These are phyloP conservation scores for Cabera pusaria DNA, from an alignment of 2,888 invertebrate species.

Conservation along the genomic window DNA sequence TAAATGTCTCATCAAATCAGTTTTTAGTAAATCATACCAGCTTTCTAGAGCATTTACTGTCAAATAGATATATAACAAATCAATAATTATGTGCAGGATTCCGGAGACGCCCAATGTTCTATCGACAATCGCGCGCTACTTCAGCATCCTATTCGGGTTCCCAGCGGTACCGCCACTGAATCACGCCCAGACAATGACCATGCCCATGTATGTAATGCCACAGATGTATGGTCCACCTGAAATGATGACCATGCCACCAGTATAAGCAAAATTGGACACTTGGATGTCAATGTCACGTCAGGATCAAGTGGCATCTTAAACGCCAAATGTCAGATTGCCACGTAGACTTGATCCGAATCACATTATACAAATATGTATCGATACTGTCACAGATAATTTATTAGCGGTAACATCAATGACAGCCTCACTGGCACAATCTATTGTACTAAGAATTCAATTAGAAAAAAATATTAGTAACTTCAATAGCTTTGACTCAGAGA, in stretches of 20 bases:
- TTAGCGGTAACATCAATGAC: too few species aligned
- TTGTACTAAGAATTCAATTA: too few species aligned
- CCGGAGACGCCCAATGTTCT: conserved; percentile 81
- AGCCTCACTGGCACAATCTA: too few species aligned
- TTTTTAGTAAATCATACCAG: too few species aligned
- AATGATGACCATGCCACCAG: conserved; percentile 52
- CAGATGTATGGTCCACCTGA: conserved; percentile 49
- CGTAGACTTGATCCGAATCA: conserved; percentile 63
- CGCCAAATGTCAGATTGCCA: conserved; percentile 80
- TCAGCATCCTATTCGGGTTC: conserved; percentile 76
- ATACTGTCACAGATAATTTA: too few species aligned
- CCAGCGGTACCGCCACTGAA: conserved; percentile 67
- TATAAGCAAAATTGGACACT: conserved; percentile 72
- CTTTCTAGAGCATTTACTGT: too few species aligned
- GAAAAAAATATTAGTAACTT: too few species aligned
- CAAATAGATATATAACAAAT: conserved; percentile 22
- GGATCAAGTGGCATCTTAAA: conserved; percentile 72
- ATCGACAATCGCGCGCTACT: conserved; percentile 80
- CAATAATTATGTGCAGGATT: conserved; percentile 65
- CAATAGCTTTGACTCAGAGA: too few species aligned
- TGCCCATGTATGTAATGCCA: conserved; percentile 76
- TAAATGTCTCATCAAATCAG: too few species aligned
- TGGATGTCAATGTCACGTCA: conserved; percentile 40
- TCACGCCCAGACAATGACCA: conserved; percentile 63
- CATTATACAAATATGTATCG: conserved; percentile 29